Conservation (phyloP, 2,888 invertebrate species). For the Tetrapedia diversipes region DNA sequence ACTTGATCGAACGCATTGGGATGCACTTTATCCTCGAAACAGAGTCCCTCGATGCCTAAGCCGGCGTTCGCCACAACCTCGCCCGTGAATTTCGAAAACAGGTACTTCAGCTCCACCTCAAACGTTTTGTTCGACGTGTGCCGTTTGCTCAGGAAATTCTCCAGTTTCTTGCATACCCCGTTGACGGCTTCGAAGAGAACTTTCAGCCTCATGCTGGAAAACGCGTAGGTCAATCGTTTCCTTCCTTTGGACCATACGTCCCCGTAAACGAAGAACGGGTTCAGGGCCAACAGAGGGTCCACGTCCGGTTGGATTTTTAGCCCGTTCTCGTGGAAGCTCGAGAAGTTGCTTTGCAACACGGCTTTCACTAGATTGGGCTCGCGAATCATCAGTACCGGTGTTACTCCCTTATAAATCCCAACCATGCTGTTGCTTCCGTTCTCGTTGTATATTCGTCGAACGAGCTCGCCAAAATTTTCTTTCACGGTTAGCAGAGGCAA, state of each 20-base stretch:
- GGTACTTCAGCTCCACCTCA: constrained; percentile 66
- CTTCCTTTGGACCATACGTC: constrained; percentile 66
- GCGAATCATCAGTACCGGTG: constrained; percentile 22
- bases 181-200: constrained; percentile 67
- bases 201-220: constrained; percentile 65
- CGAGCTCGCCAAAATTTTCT: constrained; percentile 34
- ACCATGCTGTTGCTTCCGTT: constrained; percentile 67
- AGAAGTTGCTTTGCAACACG: constrained; percentile 71
- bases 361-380: constrained; percentile 74
- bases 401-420: constrained; percentile 57
- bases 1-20: constrained; percentile 50
- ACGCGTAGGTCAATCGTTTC: constrained; percentile 59
- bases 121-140: constrained; percentile 1
- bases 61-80: constrained; percentile 71
- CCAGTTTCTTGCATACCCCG: constrained; percentile 66
- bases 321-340: constrained; percentile 69
- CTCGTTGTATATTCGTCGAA: constrained; percentile 55
- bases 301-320: constrained; percentile 39
- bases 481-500: constrained; percentile 41
- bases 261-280: constrained; percentile 74
- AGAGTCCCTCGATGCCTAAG: constrained; percentile 71
- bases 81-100: constrained; percentile 68
- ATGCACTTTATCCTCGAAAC: constrained; percentile 65
- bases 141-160: constrained; percentile 46
- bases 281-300: constrained; percentile 69